These are phyloP conservation scores for Mallotus villosus DNA, from an alignment of 2,797 vertebrate species.

Conservation along the genomic window DNA sequence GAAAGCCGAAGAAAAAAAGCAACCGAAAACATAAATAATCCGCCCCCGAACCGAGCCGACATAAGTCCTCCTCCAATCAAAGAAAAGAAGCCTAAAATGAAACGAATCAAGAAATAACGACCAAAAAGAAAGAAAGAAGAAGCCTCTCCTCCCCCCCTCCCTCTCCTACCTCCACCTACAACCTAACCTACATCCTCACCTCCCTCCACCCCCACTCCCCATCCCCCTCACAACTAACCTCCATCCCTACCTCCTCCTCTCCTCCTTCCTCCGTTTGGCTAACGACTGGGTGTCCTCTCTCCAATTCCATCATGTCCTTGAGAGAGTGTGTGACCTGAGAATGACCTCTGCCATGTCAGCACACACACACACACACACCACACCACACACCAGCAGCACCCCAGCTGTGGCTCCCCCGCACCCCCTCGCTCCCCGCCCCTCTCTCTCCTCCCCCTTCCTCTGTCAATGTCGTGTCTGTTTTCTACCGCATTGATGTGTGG, in stretches of 20 bases:
- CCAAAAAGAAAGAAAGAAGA: too few species aligned
- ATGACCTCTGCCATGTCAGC: not conserved
- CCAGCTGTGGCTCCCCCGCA: too few species aligned
- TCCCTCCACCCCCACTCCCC: not conserved
- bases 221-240: too few species aligned
- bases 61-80: too few species aligned
- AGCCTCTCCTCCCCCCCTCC: not conserved
- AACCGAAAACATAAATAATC: too few species aligned
- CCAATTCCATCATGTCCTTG: constrained; percentile 1
- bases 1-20: too few species aligned
- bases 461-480: constrained; percentile 48
- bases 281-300: constrained; percentile 3
- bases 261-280: not conserved
- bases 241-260: not conserved
- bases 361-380: not conserved
- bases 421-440: too few species aligned
- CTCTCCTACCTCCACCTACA: not conserved
- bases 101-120: too few species aligned
- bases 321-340: not conserved
- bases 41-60: too few species aligned
- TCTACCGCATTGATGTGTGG: constrained; percentile 72
- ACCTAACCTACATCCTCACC: not conserved
- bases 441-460: constrained; percentile 19
- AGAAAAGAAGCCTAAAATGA: too few species aligned
- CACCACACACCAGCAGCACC: too few species aligned